A percentile compares a stretch with the other conserved stretches of the same genome.
Conservation (phyloP, 1,140 invertebrate genomes). For the Asobara japonica region DNA sequence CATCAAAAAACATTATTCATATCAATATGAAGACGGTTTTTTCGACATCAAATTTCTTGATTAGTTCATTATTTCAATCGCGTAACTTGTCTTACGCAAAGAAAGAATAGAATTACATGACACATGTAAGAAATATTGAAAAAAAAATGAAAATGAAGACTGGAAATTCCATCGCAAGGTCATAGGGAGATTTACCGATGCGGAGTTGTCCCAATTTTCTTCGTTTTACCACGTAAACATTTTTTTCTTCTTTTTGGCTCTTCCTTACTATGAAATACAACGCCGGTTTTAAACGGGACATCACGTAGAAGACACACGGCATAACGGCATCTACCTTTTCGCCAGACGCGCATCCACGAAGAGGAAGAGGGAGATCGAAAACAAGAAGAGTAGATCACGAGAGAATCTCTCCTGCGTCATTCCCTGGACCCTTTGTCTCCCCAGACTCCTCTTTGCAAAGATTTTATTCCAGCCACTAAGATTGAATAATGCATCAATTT, state of each 20-base stretch:
- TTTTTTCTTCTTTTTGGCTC: neutral
- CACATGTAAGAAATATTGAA: neutral
- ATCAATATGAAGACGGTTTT: no score
- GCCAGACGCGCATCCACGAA: neutral
- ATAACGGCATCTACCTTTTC: constrained; percentile 32
- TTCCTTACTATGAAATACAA: constrained; percentile 21
- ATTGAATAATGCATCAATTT: no score
- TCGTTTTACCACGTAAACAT: constrained; percentile 10
- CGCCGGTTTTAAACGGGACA: constrained; percentile 29
- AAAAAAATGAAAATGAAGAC: neutral
- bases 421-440: neutral
- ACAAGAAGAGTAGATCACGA: constrained; percentile 23
- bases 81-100: neutral
- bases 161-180: neutral
- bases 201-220: constrained; percentile 17
- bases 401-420: neutral
- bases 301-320: constrained; percentile 29
- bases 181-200: neutral
- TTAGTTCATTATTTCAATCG: no score
- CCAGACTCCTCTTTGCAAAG: no score
- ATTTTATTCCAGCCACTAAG: no score
- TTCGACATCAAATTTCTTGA: no score
- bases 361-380: constrained; percentile 11
- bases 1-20: no score
- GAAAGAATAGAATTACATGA: neutral